Percentiles rank a stretch among this genome's conserved stretches.
phyloP scores from a whole-genome alignment of 2,113 vertebrate genomes.

The Lota lota region DNA sequence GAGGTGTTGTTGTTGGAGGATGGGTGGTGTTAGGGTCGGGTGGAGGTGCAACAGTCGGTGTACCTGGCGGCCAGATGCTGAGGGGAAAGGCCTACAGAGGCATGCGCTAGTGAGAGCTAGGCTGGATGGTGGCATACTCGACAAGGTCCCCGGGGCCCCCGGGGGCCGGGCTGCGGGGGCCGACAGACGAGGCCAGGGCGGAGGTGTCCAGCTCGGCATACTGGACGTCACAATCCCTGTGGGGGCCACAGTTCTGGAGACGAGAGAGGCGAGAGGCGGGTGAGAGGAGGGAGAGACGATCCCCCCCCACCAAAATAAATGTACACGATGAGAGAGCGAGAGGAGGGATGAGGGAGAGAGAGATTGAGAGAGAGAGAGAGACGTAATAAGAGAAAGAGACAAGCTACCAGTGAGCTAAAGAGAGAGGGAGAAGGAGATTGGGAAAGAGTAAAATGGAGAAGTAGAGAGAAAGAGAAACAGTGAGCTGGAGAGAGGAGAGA shows the following conservation, averaged over 20 bases:
- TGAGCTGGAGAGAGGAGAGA: conserved; percentile 5
- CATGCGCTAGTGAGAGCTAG: conserved; percentile 85
- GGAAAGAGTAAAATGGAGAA: conserved; percentile 19
- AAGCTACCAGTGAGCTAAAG: not conserved
- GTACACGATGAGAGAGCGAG: conserved; percentile 30
- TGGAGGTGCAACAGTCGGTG: conserved; percentile 56
- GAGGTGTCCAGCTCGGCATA: conserved; percentile 92
- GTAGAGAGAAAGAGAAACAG: not conserved
- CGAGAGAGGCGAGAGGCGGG: conserved; percentile 77
- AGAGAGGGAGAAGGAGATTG: conserved; percentile 16
- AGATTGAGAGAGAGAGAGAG: conserved; percentile 16
- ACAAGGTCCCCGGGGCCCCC: conserved; percentile 87
- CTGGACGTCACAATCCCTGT: conserved; percentile 86
- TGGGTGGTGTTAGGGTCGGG: not conserved
- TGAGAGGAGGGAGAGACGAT: conserved; percentile 62
- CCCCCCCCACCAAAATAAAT: too few relatives aligned
- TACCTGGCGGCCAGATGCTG: conserved; percentile 87
- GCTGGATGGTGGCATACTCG: conserved; percentile 94
- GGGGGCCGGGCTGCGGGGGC: conserved; percentile 76
- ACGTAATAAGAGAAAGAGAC: not conserved
- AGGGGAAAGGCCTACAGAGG: conserved; percentile 81
- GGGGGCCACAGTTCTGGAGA: conserved; percentile 82
- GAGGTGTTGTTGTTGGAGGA: conserved; percentile 17
- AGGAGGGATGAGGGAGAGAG: conserved; percentile 4
- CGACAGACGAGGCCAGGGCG: conserved; percentile 83